Percentiles rank a stretch among this genome's conserved stretches.
Evolutionary conservation across 2,888 invertebrate species (phyloP).

Genomic region (Tromatobia lineatoria): DNA sequence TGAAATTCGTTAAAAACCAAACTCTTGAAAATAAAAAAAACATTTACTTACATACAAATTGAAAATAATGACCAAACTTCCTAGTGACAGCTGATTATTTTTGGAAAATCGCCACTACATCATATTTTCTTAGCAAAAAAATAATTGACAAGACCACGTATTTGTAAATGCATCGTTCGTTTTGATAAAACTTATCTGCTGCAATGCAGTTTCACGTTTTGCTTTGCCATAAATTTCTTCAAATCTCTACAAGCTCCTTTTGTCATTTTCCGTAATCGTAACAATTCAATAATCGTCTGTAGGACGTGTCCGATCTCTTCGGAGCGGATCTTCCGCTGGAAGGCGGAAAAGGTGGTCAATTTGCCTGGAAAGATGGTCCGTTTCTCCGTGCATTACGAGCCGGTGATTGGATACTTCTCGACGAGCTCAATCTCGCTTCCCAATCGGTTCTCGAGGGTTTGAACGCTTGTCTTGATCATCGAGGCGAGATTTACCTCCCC

Average conservation of each 20-base stretch:
- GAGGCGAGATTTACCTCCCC: constrained; percentile 98
- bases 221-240: no score
- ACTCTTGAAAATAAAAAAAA: no score
- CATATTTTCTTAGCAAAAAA: no score
- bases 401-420: constrained; percentile 98
- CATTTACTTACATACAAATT: no score
- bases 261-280: neutral
- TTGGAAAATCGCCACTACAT: no score
- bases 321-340: constrained; percentile 99
- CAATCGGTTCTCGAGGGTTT: constrained; percentile 99
- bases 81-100: no score
- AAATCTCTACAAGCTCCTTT: neutral
- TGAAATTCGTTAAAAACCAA: no score
- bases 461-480: constrained; percentile 99
- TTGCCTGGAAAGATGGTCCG: constrained; percentile 98
- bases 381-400: constrained; percentile 96
- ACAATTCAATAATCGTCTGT: constrained; percentile 70
- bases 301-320: constrained; percentile 98
- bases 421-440: constrained; percentile 99
- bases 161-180: no score
- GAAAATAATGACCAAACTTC: no score
- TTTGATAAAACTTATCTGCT: no score
- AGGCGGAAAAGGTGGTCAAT: constrained; percentile 93
- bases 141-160: no score
- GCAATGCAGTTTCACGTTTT: no score